These are phyloP conservation scores for Stenchaetothrips biformis DNA, from an alignment of 2,888 invertebrate species.

Conservation along the genomic window DNA sequence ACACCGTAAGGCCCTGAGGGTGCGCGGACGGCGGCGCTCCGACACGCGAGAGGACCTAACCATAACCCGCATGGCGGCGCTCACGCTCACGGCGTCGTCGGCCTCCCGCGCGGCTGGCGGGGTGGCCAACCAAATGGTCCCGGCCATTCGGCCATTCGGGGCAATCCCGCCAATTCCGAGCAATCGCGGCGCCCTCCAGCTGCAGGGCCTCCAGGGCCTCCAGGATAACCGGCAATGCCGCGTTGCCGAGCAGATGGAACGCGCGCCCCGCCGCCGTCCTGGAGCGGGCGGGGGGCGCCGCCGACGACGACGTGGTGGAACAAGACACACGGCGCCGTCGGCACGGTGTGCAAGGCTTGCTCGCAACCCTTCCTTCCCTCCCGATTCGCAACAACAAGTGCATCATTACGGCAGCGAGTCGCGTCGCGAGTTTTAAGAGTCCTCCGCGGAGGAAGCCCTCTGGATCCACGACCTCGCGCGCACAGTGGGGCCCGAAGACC, in stretches of 20 bases:
- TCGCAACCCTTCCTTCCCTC: too few species aligned
- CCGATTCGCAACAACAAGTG: too few species aligned
- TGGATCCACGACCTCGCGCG: too few species aligned
- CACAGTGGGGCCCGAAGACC: too few species aligned
- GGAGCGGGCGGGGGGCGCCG: neutral
- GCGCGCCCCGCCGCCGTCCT: neutral
- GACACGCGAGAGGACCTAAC: neutral
- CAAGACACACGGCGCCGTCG: too few species aligned
- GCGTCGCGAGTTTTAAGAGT: too few species aligned
- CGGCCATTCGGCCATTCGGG: neutral
- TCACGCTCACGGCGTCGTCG: neutral
- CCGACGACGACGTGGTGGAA: too few species aligned
- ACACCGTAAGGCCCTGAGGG: too few species aligned
- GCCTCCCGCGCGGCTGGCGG: neutral
- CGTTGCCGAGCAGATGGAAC: slow-evolving; percentile 12
- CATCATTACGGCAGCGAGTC: too few species aligned
- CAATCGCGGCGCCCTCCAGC: neutral
- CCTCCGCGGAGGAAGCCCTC: too few species aligned
- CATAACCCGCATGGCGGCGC: neutral
- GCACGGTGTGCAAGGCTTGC: too few species aligned
- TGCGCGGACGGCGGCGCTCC: neutral
- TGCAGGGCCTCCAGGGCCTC: neutral
- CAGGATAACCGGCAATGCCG: neutral
- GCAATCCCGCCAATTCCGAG: slow-evolving; percentile 3
- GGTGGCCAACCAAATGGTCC: neutral